A percentile compares a stretch with the other conserved stretches of the same genome.
phyloP scores from a whole-genome alignment of 92 coral and sea anemone species.

The Micromussa lordhowensis region DNA sequence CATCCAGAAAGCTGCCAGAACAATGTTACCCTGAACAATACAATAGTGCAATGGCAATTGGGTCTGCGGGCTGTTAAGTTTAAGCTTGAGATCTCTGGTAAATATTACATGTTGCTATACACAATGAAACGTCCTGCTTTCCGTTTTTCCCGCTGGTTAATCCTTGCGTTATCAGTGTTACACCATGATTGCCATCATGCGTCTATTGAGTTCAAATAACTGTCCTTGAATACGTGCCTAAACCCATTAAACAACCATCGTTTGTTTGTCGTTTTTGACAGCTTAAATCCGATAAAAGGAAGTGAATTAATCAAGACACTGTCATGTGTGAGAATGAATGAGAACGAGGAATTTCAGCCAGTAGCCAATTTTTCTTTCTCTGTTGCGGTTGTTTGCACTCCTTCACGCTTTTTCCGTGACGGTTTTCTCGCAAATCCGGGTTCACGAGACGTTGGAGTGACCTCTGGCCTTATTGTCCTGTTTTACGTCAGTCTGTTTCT shows the following conservation, averaged over 20 bases:
- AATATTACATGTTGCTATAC: constrained; percentile 22
- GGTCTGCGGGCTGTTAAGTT: not conserved
- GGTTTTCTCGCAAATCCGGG: constrained; percentile 2
- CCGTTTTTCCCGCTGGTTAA: constrained; percentile 34
- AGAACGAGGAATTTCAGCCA: not conserved
- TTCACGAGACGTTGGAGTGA: constrained; percentile 21
- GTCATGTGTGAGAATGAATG: not conserved
- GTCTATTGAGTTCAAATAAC: constrained; percentile 30
- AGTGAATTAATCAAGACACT: constrained; percentile 23
- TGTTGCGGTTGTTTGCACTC: not conserved
- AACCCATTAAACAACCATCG: constrained; percentile 69
- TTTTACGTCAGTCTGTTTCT: constrained; percentile 30
- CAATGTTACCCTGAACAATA: not conserved
- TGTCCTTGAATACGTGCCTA: constrained; percentile 57
- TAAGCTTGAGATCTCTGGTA: not conserved
- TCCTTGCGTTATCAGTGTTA: constrained; percentile 16
- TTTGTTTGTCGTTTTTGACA: constrained; percentile 63
- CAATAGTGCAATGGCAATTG: not conserved
- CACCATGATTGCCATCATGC: not conserved
- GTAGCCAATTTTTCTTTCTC: not conserved
- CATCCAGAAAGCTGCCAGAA: not conserved
- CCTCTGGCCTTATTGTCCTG: constrained; percentile 20
- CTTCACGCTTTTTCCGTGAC: constrained; percentile 19
- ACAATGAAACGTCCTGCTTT: not conserved
- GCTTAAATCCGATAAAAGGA: constrained; percentile 77